Conservation (phyloP, 1,140 invertebrate genomes). For the Pogonomyrmex californicus region DNA sequence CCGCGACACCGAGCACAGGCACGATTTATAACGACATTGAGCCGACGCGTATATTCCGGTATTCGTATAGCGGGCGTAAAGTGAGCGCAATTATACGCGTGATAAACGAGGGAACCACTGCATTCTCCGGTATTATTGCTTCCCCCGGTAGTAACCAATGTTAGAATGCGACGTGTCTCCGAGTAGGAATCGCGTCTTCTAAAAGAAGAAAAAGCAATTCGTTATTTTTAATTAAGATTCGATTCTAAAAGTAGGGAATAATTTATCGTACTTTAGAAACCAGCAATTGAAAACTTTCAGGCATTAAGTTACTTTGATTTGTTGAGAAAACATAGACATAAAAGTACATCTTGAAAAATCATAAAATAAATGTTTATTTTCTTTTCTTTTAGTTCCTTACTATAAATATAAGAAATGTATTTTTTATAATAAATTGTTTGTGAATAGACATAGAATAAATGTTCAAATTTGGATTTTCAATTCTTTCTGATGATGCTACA, state of each 20-base stretch:
- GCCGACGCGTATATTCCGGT: conserved; percentile 55
- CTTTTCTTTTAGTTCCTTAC: neutral
- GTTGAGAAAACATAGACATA: neutral
- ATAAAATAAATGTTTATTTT: neutral
- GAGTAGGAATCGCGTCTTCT: neutral
- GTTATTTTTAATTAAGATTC: conserved; percentile 31
- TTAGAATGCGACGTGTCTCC: conserved; percentile 21
- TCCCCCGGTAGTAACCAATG: conserved; percentile 4
- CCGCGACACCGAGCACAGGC: conserved; percentile 6
- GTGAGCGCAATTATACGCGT: conserved; percentile 59
- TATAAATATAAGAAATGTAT: neutral
- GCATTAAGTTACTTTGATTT: neutral
- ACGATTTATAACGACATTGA: conserved; percentile 65
- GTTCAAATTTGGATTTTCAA: neutral
- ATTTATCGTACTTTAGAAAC: neutral
- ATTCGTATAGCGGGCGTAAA: conserved; percentile 57
- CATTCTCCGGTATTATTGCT: conserved; percentile 60
- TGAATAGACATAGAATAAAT: neutral
- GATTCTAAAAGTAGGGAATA: neutral
- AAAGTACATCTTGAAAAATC: neutral
- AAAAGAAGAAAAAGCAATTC: neutral
- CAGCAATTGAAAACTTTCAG: neutral
- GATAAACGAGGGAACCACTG: conserved; percentile 59
- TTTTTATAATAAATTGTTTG: neutral
- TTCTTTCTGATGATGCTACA: neutral